Percentiles rank a stretch among this genome's conserved stretches.
Conservation (phyloP, 2,113 vertebrate species). For the Callospermophilus lateralis region DNA sequence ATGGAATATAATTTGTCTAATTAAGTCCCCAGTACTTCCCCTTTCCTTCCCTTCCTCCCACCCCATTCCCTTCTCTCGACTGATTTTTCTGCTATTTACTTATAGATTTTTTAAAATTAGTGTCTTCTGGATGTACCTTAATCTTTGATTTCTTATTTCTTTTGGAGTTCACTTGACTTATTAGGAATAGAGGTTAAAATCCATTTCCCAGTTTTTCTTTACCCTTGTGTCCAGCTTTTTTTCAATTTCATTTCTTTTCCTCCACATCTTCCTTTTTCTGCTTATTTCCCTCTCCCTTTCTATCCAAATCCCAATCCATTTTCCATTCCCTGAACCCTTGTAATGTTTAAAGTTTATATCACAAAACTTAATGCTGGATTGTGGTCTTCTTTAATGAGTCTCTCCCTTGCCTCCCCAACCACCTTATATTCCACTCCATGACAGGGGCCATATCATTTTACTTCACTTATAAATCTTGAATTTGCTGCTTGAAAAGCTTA, state of each 20-base stretch:
- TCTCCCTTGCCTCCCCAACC: neutral
- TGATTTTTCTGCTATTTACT: too few species aligned
- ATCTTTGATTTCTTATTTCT: neutral
- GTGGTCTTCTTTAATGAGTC: neutral
- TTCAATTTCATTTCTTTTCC: neutral
- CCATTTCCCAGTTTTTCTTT: neutral
- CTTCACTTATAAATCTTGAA: conserved; percentile 21
- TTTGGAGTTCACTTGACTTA: conserved; percentile 29
- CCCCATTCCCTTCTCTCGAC: too few species aligned
- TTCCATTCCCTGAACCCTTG: neutral
- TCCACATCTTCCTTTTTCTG: neutral
- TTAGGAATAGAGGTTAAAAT: conserved; percentile 21
- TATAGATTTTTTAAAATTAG: too few species aligned
- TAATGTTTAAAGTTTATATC: neutral
- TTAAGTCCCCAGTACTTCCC: too few species aligned
- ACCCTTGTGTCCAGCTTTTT: neutral
- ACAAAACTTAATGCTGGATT: neutral
- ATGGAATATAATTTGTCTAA: too few species aligned
- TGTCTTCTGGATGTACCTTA: too few species aligned
- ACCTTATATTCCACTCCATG: neutral
- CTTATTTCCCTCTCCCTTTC: neutral
- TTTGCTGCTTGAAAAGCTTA: conserved; percentile 56
- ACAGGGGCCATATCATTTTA: neutral
- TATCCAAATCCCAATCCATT: neutral
- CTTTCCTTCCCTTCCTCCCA: too few species aligned